These are phyloP conservation scores for Pseudachorutes palmiensis DNA, from an alignment of 1,140 invertebrate species.

Conservation along the genomic window DNA sequence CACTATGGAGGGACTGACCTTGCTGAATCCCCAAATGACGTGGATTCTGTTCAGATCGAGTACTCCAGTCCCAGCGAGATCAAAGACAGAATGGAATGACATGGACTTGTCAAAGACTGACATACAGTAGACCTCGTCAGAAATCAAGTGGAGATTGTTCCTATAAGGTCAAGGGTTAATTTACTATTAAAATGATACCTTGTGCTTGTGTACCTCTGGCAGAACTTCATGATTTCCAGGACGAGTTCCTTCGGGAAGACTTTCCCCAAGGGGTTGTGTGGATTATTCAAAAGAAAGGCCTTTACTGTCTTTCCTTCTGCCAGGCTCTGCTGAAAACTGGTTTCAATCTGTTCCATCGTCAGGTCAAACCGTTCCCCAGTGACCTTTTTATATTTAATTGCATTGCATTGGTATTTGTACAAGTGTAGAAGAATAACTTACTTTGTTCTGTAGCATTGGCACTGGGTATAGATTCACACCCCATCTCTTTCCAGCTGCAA, in stretches of 20 bases:
- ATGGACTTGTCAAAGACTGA: conserved; percentile 21
- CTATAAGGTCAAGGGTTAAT: conserved; percentile 8
- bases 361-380: not conserved
- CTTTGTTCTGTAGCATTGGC: conserved; percentile 17
- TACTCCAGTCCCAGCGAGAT: conserved; percentile 12
- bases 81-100: conserved; percentile 20
- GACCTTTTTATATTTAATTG: too few relatives aligned
- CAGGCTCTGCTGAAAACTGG: not conserved
- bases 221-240: conserved; percentile 24
- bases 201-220: conserved; percentile 28
- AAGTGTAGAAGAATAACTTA: not conserved
- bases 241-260: conserved; percentile 11
- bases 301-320: conserved; percentile 17
- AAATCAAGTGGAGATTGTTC: conserved; percentile 24
- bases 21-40: conserved; percentile 31
- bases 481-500: conserved; percentile 25
- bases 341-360: conserved; percentile 16
- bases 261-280: conserved; percentile 26
- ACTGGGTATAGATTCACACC: conserved; percentile 12
- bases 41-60: conserved; percentile 16
- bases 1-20: not conserved
- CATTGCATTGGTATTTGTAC: not conserved
- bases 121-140: conserved; percentile 29
- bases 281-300: conserved; percentile 29
- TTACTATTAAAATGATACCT: too few relatives aligned